Evolutionary conservation across 2,888 invertebrate genomes (phyloP), one percentile per base, ranked within the genome.

Genomic region (Leptinotarsa peninsularis): DNA sequence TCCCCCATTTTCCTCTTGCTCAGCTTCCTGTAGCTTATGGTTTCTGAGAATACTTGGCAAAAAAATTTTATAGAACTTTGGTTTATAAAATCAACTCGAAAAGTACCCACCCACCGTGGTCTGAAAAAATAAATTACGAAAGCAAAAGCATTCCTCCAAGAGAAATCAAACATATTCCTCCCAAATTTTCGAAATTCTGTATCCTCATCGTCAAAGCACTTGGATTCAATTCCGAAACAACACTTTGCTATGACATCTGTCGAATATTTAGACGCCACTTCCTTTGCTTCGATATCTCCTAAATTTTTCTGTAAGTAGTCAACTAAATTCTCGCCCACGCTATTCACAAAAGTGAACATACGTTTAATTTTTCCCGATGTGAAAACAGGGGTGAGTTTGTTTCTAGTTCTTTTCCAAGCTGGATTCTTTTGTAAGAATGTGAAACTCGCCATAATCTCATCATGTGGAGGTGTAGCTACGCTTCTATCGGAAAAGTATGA

Each of bases 331-430:
- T 70, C 63, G 14, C 75, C 73, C 52, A 63, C 21, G 10, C 72
- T 49, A 21, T 74, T 69, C 15, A 90, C 87, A n/a, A 89, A 81
- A 0, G 87, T 87, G 50, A 90, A 88, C 91, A 91, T 91, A 63
- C 83, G 85, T 82, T 89, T 91, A 73, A 92, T 85, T 83, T 91
- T 92, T n/a, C 90, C 91, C 1, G 90, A 88, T 1, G 91, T 90
- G 80, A 92, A 90, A 0, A 90, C 89, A 0, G 91, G 91, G 0
- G 90, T 89, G 52, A 91, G 83, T 78, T 90, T 90, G 0, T 87
- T 82, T n/a, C 92, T 86, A 23, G 91, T 81, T 50, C 85, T 85
- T 81, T 89, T 91, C 92, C 92, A 92, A 3, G 88, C 87, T 0
- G 89, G 88, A 75, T 90, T 90, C 73, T 88, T 88, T 70, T 89